These are phyloP conservation scores for Elachura formosa DNA, from an alignment of 2,113 vertebrate species.

Conservation along the genomic window DNA sequence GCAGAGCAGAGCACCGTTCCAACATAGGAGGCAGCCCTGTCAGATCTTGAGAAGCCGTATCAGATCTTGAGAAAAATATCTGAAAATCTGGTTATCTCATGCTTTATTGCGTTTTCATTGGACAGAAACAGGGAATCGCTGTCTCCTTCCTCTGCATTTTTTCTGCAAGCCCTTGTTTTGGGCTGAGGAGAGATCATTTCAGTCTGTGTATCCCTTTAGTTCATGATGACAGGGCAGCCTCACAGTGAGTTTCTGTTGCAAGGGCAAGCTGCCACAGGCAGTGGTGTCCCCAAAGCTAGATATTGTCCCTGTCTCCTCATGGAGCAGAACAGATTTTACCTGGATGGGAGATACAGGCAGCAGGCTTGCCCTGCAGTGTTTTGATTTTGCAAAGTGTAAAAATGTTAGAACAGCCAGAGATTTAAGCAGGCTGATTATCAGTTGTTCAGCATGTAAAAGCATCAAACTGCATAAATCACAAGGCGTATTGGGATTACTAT, in stretches of 20 bases:
- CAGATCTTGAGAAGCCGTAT: not conserved
- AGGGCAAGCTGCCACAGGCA: not conserved
- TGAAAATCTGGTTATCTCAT: not conserved
- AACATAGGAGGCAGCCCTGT: not conserved
- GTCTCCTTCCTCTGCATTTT: not conserved
- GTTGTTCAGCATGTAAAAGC: not conserved
- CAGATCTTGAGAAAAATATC: not conserved
- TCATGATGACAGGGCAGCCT: not conserved
- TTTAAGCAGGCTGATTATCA: not conserved
- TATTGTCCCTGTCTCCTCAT: not conserved
- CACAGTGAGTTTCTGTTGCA: not conserved
- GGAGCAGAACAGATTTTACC: not conserved
- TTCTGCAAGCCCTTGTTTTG: not conserved
- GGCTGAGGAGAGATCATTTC: not conserved
- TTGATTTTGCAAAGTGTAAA: not conserved
- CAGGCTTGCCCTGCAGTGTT: not conserved
- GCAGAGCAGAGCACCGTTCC: not conserved
- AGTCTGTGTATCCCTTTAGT: not conserved
- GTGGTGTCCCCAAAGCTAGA: not conserved
- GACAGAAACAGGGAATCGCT: not conserved
- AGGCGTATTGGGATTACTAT: not conserved
- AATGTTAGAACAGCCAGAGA: not conserved
- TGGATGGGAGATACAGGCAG: not conserved
- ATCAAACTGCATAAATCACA: slow-evolving; percentile 6
- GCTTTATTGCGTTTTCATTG: not conserved